Base-by-base conservation (phyloP, 2,797 vertebrate species). In the Lindbergichthys nudifrons region DNA sequence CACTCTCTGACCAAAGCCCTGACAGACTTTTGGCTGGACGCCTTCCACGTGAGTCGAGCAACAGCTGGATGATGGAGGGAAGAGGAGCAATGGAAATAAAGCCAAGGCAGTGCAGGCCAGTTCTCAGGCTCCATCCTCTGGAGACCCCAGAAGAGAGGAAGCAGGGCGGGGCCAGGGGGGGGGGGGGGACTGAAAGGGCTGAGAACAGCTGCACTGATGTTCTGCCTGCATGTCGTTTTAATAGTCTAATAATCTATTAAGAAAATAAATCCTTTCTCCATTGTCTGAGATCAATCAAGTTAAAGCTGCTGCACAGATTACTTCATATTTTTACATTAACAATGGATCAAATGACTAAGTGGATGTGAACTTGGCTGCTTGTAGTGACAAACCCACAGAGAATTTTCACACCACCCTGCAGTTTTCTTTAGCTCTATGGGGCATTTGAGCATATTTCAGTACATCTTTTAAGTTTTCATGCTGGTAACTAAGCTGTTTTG, bases 111-210 rank as follows among this genome's bases (percentile, higher is more conserved):
- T 69, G 66, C 58, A 77, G 75, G 78, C 83, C 81, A 88, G 88
- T 95, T 95, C 93, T 90, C 94, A 94, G 92, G 91, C 87, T 86
- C 81, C 30, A 54, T 80, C 81, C 87, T 84, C 86, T 71, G 67
- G 86, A 88, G 88, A 82, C 70, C 75, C 48, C 68, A 50, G 79
- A 81, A 76, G 65, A 84, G 71, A 87, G 82, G 81, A 87, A 82
- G 77, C 60, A 14, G 71, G 52, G 47, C 32, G 60, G 68, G 60
- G 60, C 30, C 14, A 21, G 13, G 21, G 30, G 50, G n/a, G n/a
- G n/a, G n/a, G n/a, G n/a, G n/a, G 43, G n/a, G 10, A 8, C n/a
- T 50, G 52, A 61, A 52, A 67, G 52, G 72, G 59, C 46, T 2
- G 18, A 71, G 75, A 70, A 72, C 92, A 92, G 88, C 90, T 92